Percentiles rank a stretch among this genome's conserved stretches.
Conservation (phyloP, 2,888 invertebrate genomes). For the Hedychridium roseum region DNA sequence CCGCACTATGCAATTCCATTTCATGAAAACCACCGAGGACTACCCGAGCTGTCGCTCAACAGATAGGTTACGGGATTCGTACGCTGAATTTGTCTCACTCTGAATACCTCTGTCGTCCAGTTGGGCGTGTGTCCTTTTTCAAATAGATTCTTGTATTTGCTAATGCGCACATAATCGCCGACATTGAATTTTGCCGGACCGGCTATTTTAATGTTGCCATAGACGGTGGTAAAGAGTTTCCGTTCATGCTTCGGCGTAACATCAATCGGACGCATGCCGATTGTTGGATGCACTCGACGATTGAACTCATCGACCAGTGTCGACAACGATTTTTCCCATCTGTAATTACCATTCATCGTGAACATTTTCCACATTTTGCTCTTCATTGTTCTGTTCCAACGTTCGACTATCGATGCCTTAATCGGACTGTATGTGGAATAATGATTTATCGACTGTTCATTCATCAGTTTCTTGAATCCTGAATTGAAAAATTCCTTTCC, state of each 20-base stretch:
- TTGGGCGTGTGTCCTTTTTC: conserved; percentile 52
- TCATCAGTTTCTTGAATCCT: too few relatives aligned
- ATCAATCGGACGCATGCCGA: background rate
- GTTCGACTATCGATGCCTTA: too few relatives aligned
- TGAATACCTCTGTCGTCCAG: conserved; percentile 55
- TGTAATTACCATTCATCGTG: too few relatives aligned
- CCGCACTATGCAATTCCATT: conserved; percentile 12
- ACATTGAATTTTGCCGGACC: conserved; percentile 29
- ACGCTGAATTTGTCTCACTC: conserved; percentile 38
- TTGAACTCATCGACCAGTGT: background rate
- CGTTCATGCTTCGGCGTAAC: too few relatives aligned
- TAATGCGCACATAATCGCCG: conserved; percentile 50
- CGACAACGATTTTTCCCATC: too few relatives aligned
- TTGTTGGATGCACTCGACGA: background rate
- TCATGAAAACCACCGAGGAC: conserved; percentile 36
- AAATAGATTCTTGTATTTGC: conserved; percentile 46
- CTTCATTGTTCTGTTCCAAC: too few relatives aligned
- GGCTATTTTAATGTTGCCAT: background rate
- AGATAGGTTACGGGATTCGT: conserved; percentile 48
- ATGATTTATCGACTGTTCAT: too few relatives aligned
- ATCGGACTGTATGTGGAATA: too few relatives aligned
- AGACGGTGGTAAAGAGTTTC: too few relatives aligned
- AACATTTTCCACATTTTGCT: too few relatives aligned
- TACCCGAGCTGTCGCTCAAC: conserved; percentile 40
- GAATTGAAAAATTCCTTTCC: too few relatives aligned